Evolutionary conservation across 37 sponge, comb jelly and placozoan genomes (phyloP).

Genomic region (Spongilla lacustris): DNA sequence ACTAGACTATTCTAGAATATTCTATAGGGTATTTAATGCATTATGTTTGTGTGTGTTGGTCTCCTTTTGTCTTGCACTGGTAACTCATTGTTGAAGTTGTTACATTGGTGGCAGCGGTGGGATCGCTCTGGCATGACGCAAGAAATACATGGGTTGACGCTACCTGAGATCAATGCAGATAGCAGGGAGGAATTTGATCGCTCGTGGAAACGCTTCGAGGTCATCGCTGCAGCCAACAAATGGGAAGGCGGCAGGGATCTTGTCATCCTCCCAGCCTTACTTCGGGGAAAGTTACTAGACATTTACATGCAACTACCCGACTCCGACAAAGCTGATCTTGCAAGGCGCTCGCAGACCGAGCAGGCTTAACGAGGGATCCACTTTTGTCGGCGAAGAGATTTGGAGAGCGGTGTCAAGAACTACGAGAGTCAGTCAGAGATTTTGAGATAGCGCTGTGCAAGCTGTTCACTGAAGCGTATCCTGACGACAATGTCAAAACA

Average conservation of each 20-base stretch:
- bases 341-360: slow-evolving; percentile 6
- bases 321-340: background rate
- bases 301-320: slow-evolving; percentile 24
- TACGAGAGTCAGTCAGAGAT: slow-evolving; percentile 25
- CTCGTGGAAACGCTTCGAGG: slow-evolving; percentile 23
- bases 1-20: too few species aligned
- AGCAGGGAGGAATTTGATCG: slow-evolving; percentile 11
- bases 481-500: slow-evolving; percentile 7
- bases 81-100: too few species aligned
- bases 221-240: slow-evolving; percentile 36
- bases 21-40: too few species aligned
- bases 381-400: slow-evolving; percentile 15
- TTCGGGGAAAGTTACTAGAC: slow-evolving; percentile 33
- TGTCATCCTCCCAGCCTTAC: slow-evolving; percentile 15
- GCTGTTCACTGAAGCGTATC: slow-evolving; percentile 29
- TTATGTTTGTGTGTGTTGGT: too few species aligned
- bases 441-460: slow-evolving; percentile 18
- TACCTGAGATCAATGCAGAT: slow-evolving; percentile 19
- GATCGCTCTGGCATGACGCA: too few species aligned
- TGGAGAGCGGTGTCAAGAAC: slow-evolving; percentile 15
- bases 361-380: slow-evolving; percentile 22
- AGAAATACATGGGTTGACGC: background rate
- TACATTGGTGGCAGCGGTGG: slow-evolving; percentile 8
- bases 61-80: too few species aligned
- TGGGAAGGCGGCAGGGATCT: slow-evolving; percentile 37